phyloP scores from a whole-genome alignment of 1,140 invertebrate genomes.

The Prorops nasuta region DNA sequence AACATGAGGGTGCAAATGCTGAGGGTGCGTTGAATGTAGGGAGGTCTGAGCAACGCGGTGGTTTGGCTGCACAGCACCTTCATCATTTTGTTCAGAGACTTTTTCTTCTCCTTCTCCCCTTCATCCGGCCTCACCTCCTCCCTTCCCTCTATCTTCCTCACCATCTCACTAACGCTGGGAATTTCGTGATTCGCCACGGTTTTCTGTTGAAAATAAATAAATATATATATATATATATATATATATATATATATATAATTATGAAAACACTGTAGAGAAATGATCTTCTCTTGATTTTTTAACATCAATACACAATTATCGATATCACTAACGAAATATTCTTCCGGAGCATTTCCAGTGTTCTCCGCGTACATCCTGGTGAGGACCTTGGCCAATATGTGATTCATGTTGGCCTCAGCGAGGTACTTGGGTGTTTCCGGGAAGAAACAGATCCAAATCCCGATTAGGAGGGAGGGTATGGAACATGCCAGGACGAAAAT shows the following conservation, averaged over 20 bases:
- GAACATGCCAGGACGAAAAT: constrained; percentile 46
- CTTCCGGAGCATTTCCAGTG: constrained; percentile 49
- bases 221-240: background rate
- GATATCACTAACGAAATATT: constrained; percentile 57
- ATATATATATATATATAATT: too few species aligned
- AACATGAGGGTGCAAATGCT: constrained; percentile 11
- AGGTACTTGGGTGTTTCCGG: constrained; percentile 60
- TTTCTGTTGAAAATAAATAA: background rate
- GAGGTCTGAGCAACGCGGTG: constrained; percentile 10
- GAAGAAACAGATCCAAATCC: constrained; percentile 37
- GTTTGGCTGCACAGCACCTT: constrained; percentile 9
- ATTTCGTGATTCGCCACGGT: background rate
- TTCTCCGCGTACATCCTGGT: constrained; percentile 59
- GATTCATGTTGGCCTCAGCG: constrained; percentile 50
- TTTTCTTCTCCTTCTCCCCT: background rate
- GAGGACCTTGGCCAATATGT: constrained; percentile 57
- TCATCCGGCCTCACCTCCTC: too few species aligned
- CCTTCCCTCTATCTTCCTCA: too few species aligned
- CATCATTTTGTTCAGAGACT: background rate
- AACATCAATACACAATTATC: too few species aligned
- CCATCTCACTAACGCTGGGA: constrained; percentile 1
- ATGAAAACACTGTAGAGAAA: too few species aligned
- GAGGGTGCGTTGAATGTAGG: constrained; percentile 4
- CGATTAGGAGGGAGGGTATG: constrained; percentile 27
- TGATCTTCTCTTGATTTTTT: too few species aligned